Base-by-base conservation (phyloP, 1,140 invertebrate genomes). In the Caerostris darwini region DNA sequence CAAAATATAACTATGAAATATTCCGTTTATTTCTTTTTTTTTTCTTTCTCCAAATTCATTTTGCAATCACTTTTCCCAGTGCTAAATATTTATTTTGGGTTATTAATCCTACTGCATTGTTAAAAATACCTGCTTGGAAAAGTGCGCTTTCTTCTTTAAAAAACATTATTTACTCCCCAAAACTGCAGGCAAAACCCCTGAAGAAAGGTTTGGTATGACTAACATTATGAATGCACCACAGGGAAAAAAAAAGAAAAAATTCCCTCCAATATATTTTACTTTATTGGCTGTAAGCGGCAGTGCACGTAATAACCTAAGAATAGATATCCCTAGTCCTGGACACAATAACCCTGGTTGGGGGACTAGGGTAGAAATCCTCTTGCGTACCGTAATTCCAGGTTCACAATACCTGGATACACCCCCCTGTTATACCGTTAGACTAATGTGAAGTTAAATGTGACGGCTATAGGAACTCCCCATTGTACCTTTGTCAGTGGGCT, bases 391-490 rank as follows among this genome's bases (percentile, higher is more conserved):
- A 85, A 57, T 56, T 56, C 54, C 54, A 12, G 54, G 54, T 17
- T 6, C 17, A 85, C 56, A 57, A 58, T 57, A 19, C 53, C 54
- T 56, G 14, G 82, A 53, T 64, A 61, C 50, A 64, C 34, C 61
- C 14, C 58, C 61, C 14, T 17, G 67, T 17, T 34, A 34, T 90
- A 19, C 88, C 88, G 88, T 90, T 85, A 85, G 90, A 6, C 81
- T 93, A 93, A 93, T 93, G 92, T 77, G 53, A 61, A 77, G 92
- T 93, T 93, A 92, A 90, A 82, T 61, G 81, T 17, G 34, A 82
- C 90, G 56, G 59, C 53, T 10, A n/a, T 19, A 67, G 54, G 87
- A 87, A 71, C 71, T 7, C 10, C 1, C 19, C 12, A 54, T 85
- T 83, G 69, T 93, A 17, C 92, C 56, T 87, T 93, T 93, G 92